A percentile compares a stretch with the other conserved stretches of the same genome.
Evolutionary conservation across 2,113 vertebrate genomes (phyloP).

Genomic region (Australoheros scitulus): DNA sequence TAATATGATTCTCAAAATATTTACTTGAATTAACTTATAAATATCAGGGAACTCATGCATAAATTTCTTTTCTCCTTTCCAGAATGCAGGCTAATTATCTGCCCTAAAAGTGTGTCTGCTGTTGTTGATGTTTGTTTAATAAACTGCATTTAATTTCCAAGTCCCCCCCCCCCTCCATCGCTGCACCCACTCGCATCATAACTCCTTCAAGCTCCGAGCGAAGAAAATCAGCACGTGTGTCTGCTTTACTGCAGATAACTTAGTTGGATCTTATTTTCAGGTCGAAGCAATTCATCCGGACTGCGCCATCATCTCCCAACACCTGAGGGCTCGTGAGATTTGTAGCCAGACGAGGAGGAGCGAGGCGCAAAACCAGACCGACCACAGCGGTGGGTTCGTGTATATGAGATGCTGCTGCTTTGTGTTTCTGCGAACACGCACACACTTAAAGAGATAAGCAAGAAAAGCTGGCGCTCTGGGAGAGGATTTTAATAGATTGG

Average conservation of each 20-base stretch:
- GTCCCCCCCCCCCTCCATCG: not conserved
- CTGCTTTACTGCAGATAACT: not conserved
- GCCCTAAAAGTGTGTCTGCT: not conserved
- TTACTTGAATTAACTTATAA: not conserved
- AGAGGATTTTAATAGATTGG: slow-evolving; percentile 20
- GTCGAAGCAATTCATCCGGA: slow-evolving; percentile 77
- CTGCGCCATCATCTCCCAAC: slow-evolving; percentile 78
- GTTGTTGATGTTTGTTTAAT: not conserved
- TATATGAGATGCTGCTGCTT: not conserved
- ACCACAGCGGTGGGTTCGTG: slow-evolving; percentile 59
- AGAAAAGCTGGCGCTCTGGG: not conserved
- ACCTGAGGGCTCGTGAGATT: slow-evolving; percentile 71
- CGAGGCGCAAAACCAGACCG: slow-evolving; percentile 69
- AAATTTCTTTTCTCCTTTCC: not conserved
- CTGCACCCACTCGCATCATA: not conserved
- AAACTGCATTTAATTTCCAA: not conserved
- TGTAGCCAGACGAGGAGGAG: slow-evolving; percentile 71
- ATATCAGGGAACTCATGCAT: not conserved
- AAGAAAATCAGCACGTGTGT: not conserved
- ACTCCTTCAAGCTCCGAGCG: not conserved
- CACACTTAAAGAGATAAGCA: not conserved
- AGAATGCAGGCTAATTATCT: not conserved
- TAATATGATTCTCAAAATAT: not conserved
- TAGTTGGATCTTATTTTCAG: slow-evolving; percentile 51
- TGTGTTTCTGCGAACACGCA: not conserved